phyloP scores from a whole-genome alignment of 2,797 vertebrate genomes.

The Dipus sagitta region DNA sequence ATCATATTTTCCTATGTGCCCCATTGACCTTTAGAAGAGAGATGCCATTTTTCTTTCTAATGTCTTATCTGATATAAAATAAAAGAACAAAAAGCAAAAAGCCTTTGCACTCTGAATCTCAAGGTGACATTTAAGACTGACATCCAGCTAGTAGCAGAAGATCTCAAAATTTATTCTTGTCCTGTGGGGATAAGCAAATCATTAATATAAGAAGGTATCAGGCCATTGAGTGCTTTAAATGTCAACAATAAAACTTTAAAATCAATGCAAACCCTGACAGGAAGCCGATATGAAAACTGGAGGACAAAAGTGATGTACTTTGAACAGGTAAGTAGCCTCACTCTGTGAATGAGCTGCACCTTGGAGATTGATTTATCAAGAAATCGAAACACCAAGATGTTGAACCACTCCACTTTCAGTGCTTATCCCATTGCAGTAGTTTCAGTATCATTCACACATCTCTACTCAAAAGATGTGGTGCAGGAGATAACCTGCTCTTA shows the following conservation, averaged over 20 bases:
- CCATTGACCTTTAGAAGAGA: constrained; percentile 67
- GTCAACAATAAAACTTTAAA: constrained; percentile 87
- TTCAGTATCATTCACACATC: neutral
- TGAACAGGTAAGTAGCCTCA: constrained; percentile 66
- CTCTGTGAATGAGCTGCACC: constrained; percentile 64
- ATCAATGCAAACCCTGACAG: constrained; percentile 84
- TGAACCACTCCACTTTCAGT: constrained; percentile 37
- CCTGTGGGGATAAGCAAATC: constrained; percentile 79
- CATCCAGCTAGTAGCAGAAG: constrained; percentile 75
- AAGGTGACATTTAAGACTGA: constrained; percentile 82
- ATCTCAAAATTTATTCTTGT: constrained; percentile 78
- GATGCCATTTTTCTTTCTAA: constrained; percentile 57
- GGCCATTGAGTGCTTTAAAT: constrained; percentile 83
- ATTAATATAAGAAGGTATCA: constrained; percentile 82
- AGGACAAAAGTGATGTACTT: constrained; percentile 82
- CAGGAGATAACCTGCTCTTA: neutral
- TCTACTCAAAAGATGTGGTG: neutral
- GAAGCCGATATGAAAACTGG: constrained; percentile 81
- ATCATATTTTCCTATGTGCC: constrained; percentile 29
- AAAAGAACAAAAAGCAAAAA: constrained; percentile 45
- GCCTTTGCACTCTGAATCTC: constrained; percentile 65
- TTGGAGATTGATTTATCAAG: constrained; percentile 72
- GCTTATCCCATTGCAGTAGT: constrained; percentile 28
- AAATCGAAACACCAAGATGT: constrained; percentile 71
- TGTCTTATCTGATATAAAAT: constrained; percentile 61